These are phyloP conservation scores for Platycercus adscitus DNA, from an alignment of 2,113 vertebrate genomes.

Conservation along the genomic window DNA sequence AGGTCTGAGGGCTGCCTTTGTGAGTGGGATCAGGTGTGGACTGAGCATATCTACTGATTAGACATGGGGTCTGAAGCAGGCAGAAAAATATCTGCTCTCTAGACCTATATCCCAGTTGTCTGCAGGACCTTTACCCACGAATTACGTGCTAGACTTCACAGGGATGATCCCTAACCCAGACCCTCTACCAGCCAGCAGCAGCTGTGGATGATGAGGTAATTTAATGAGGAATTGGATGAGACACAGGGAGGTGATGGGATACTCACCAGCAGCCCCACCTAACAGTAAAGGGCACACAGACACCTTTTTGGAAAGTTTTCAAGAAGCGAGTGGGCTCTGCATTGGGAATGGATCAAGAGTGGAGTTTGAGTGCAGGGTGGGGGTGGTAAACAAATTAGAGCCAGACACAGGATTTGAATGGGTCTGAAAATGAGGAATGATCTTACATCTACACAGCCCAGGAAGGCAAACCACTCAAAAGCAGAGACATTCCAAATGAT, in stretches of 20 bases:
- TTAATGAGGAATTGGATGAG: background rate
- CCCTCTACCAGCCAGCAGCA: background rate
- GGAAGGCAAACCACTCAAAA: background rate
- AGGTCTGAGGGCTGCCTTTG: background rate
- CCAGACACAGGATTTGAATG: background rate
- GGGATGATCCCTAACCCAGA: background rate
- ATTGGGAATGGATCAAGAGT: too few relatives aligned
- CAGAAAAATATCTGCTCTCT: background rate
- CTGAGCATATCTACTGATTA: background rate
- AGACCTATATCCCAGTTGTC: rapidly evolving
- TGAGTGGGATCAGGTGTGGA: background rate
- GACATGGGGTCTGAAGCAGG: background rate
- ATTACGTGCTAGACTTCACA: background rate
- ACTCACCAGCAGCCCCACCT: background rate
- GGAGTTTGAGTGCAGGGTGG: background rate
- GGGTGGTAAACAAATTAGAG: too few relatives aligned
- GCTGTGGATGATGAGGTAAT: background rate
- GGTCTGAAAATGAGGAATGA: background rate
- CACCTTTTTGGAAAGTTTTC: background rate
- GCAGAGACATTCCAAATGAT: background rate
- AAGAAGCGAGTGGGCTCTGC: background rate
- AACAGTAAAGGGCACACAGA: background rate
- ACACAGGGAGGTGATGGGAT: background rate
- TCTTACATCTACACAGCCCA: background rate
- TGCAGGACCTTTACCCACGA: background rate